These are phyloP conservation scores for Bombus breviceps DNA, from an alignment of 1,140 invertebrate genomes.

Conservation along the genomic window DNA sequence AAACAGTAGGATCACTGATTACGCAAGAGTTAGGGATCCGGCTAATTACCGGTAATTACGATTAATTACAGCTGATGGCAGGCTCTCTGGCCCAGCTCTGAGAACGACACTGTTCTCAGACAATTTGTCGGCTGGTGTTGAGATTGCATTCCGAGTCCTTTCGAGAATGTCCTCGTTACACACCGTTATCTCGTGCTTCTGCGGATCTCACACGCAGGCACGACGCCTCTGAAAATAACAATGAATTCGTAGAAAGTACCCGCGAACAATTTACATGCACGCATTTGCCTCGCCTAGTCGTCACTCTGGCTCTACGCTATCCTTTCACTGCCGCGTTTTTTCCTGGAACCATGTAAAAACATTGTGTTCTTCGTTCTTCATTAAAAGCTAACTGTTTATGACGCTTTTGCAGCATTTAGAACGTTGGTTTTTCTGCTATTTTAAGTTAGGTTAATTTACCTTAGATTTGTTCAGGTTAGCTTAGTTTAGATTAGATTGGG, in stretches of 20 bases:
- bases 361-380: neutral
- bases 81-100: slow-evolving; percentile 34
- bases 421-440: too few species aligned
- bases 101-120: slow-evolving; percentile 68
- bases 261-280: slow-evolving; percentile 30
- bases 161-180: slow-evolving; percentile 44
- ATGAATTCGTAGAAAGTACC: slow-evolving; percentile 53
- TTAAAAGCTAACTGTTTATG: neutral
- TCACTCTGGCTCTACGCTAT: neutral
- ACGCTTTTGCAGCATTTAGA: neutral
- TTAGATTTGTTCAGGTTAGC: too few species aligned
- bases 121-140: slow-evolving; percentile 55
- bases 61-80: slow-evolving; percentile 52
- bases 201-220: slow-evolving; percentile 8
- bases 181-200: slow-evolving; percentile 29
- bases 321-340: slow-evolving; percentile 18
- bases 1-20: slow-evolving; percentile 1
- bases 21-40: slow-evolving; percentile 4
- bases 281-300: neutral
- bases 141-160: slow-evolving; percentile 54
- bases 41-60: slow-evolving; percentile 62
- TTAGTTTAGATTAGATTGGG: neutral
- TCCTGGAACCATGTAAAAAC: neutral
- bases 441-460: too few species aligned
- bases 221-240: slow-evolving; percentile 30